These are phyloP conservation scores for Agrochola macilenta DNA, from an alignment of 2,888 invertebrate genomes.

Conservation along the genomic window DNA sequence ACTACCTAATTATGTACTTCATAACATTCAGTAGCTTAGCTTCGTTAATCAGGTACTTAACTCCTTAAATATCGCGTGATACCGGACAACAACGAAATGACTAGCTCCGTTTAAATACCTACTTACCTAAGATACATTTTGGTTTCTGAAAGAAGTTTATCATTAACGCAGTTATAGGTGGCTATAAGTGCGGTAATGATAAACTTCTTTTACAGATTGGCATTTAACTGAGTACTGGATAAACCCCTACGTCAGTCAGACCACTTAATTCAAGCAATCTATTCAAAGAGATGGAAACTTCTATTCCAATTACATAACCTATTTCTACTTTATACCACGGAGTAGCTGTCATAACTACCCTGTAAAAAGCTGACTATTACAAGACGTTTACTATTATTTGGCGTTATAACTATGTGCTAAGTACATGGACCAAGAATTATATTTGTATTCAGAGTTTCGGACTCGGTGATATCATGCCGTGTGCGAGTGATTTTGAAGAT, in stretches of 20 bases:
- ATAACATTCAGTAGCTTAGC: background rate
- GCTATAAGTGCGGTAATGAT: no score
- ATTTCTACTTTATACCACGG: background rate
- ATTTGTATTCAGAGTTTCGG: constrained; percentile 14
- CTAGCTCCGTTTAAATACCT: background rate
- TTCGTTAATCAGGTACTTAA: background rate
- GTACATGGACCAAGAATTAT: background rate
- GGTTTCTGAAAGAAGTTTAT: no score
- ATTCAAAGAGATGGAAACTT: background rate
- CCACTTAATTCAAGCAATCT: background rate
- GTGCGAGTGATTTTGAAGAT: constrained; percentile 7
- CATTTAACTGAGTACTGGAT: background rate
- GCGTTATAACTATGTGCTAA: background rate
- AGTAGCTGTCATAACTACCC: no score
- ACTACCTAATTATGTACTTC: background rate
- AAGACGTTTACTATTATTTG: background rate
- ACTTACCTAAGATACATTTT: background rate
- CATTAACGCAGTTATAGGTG: no score
- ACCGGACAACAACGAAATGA: background rate
- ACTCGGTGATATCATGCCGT: constrained; percentile 9
- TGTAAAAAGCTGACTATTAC: no score
- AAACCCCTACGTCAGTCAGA: constrained; percentile 10
- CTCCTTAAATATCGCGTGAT: no score
- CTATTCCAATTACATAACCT: background rate
- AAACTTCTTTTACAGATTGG: background rate